Percentiles rank a stretch among this genome's conserved stretches.
Evolutionary conservation across 1,140 invertebrate genomes (phyloP).

Genomic region (Sogatella furcifera): DNA sequence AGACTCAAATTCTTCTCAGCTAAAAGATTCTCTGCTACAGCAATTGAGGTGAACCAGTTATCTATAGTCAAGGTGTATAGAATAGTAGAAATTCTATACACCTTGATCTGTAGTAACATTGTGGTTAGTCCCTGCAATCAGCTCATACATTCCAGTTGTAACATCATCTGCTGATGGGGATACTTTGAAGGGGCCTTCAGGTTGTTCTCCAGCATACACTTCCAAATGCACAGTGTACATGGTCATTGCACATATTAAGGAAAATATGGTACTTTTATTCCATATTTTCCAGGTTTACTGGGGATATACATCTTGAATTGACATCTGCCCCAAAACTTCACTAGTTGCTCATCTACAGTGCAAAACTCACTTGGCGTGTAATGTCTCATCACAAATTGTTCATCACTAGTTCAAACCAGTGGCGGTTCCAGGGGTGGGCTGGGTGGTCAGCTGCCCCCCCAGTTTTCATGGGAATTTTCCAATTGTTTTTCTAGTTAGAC

Average conservation of each 20-base stretch:
- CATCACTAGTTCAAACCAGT: slow-evolving; percentile 17
- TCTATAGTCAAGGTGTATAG: no score
- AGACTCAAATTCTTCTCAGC: slow-evolving; percentile 26
- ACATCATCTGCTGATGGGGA: slow-evolving; percentile 25
- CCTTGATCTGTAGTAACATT: no score
- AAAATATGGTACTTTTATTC: slow-evolving; percentile 35
- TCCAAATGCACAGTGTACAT: slow-evolving; percentile 29
- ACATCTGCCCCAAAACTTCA: slow-evolving; percentile 27
- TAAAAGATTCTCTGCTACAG: slow-evolving; percentile 20
- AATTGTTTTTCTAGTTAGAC: no score
- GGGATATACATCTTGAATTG: slow-evolving; percentile 28
- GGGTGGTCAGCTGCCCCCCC: no score
- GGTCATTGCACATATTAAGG: slow-evolving; percentile 21
- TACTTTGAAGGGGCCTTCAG: slow-evolving; percentile 24
- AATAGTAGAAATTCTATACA: no score
- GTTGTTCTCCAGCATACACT: slow-evolving; percentile 29
- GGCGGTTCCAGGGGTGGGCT: no score
- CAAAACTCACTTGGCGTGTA: no score
- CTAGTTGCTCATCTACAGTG: slow-evolving; percentile 22
- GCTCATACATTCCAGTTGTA: slow-evolving; percentile 15
- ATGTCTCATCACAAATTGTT: no score
- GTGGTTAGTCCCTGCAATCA: slow-evolving; percentile 17
- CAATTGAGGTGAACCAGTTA: slow-evolving; percentile 20
- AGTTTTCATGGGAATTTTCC: no score
- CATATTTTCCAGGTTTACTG: slow-evolving; percentile 35